These are phyloP conservation scores for Chloroclystis v-ata DNA, from an alignment of 2,888 invertebrate species.

Conservation along the genomic window DNA sequence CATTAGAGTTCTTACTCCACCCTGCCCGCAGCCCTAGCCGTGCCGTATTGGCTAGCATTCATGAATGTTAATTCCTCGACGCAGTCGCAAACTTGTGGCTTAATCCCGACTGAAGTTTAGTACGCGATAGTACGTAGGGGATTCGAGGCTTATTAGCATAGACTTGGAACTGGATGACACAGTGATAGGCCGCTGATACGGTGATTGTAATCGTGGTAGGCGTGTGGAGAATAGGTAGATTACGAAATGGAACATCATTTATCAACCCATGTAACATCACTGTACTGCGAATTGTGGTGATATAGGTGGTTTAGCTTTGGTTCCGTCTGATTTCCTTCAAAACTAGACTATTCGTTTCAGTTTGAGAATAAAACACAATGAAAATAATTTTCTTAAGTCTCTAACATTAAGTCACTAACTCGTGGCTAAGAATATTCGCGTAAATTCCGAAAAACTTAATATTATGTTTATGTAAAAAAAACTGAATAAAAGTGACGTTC, in stretches of 20 bases:
- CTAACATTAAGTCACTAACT: no score
- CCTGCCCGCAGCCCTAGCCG: slow-evolving; percentile 17
- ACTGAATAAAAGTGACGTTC: slow-evolving; percentile 3
- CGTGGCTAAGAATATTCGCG: no score
- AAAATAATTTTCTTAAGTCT: no score
- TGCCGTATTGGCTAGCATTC: slow-evolving; percentile 34
- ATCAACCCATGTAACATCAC: no score
- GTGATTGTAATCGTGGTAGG: neutral
- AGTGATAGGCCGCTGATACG: neutral
- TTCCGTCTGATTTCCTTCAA: no score
- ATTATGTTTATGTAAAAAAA: no score
- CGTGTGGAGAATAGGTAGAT: neutral
- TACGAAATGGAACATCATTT: no score
- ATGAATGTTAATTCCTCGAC: slow-evolving; percentile 47
- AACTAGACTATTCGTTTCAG: no score
- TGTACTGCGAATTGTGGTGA: no score
- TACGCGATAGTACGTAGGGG: slow-evolving; percentile 20
- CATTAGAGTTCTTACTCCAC: slow-evolving; percentile 6
- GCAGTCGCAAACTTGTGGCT: slow-evolving; percentile 33
- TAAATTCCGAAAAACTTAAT: no score
- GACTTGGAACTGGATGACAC: slow-evolving; percentile 8
- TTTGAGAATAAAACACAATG: no score
- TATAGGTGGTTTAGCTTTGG: no score
- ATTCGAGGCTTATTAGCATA: slow-evolving; percentile 15
- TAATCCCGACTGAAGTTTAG: slow-evolving; percentile 30